Conservation (phyloP, 2,113 vertebrate genomes). For the Chrysemys picta region DNA sequence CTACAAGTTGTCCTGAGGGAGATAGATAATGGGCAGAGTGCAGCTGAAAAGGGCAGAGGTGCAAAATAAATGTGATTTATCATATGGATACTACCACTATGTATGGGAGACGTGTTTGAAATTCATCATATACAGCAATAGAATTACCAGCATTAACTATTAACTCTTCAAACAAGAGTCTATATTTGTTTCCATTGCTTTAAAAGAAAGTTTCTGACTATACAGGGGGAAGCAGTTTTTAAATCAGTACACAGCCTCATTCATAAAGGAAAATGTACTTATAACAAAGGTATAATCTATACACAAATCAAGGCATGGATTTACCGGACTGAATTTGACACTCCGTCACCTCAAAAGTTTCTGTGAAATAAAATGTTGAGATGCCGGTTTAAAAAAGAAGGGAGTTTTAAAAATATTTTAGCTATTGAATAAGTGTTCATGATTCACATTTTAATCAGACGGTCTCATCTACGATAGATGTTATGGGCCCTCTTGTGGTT, state of each 20-base stretch:
- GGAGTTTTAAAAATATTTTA: rapidly evolving
- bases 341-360: rapidly evolving
- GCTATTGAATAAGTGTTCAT: rapidly evolving
- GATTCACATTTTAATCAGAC: rapidly evolving
- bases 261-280: rapidly evolving
- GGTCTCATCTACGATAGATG: rapidly evolving
- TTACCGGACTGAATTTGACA: neutral
- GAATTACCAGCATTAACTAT: rapidly evolving
- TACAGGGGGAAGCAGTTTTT: neutral
- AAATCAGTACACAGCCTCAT: rapidly evolving
- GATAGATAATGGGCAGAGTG: neutral
- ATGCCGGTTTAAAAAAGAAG: rapidly evolving
- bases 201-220: neutral
- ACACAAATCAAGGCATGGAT: neutral
- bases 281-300: neutral
- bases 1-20: neutral
- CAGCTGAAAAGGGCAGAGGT: neutral
- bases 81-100: rapidly evolving
- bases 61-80: neutral
- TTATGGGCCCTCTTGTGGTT: conserved; percentile 38
- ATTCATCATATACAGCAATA: rapidly evolving
- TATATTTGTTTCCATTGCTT: neutral
- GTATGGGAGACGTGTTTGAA: rapidly evolving
- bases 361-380: rapidly evolving
- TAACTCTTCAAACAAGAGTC: neutral